Conservation (phyloP, 2,888 invertebrate genomes). For the Hirtodrosophila trivittata region DNA sequence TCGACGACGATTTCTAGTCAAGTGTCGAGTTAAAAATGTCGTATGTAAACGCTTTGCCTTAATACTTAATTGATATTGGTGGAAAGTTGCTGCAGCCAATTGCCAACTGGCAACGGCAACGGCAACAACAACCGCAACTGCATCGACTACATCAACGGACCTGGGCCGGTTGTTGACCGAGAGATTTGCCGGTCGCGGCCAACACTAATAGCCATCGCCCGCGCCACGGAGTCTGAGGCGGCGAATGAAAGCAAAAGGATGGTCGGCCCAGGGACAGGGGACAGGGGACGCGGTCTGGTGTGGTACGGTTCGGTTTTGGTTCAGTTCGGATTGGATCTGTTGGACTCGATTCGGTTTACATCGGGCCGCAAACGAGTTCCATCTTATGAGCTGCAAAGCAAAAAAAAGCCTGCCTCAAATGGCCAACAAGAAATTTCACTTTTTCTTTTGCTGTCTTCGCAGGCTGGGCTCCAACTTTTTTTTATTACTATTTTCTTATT, state of each 20-base stretch:
- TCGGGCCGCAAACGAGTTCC: slow-evolving; percentile 50
- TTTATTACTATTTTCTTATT: slow-evolving; percentile 7
- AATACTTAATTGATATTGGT: slow-evolving; percentile 72
- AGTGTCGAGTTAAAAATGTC: slow-evolving; percentile 51
- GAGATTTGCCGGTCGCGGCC: slow-evolving; percentile 45
- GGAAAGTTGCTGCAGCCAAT: slow-evolving; percentile 63
- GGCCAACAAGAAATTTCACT: slow-evolving; percentile 61
- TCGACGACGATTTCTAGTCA: slow-evolving; percentile 33
- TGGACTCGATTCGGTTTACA: slow-evolving; percentile 1
- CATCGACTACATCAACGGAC: slow-evolving; percentile 20
- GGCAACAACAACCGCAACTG: slow-evolving; percentile 14
- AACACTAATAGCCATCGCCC: slow-evolving; percentile 47
- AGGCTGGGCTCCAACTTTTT: slow-evolving; percentile 11
- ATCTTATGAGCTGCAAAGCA: slow-evolving; percentile 6
- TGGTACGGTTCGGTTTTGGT: neutral
- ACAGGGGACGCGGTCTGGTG: neutral
- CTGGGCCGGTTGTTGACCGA: slow-evolving; percentile 69
- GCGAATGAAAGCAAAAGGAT: slow-evolving; percentile 74
- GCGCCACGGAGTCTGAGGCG: slow-evolving; percentile 46
- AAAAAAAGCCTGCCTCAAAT: slow-evolving; percentile 8
- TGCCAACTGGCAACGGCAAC: slow-evolving; percentile 16
- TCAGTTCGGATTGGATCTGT: slow-evolving; percentile 7
- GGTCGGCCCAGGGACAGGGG: slow-evolving; percentile 7
- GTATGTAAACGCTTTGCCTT: slow-evolving; percentile 73
- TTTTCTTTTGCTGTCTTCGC: slow-evolving; percentile 49